These are phyloP conservation scores for Megamerina dolium DNA, from an alignment of 2,888 invertebrate genomes.

Conservation along the genomic window DNA sequence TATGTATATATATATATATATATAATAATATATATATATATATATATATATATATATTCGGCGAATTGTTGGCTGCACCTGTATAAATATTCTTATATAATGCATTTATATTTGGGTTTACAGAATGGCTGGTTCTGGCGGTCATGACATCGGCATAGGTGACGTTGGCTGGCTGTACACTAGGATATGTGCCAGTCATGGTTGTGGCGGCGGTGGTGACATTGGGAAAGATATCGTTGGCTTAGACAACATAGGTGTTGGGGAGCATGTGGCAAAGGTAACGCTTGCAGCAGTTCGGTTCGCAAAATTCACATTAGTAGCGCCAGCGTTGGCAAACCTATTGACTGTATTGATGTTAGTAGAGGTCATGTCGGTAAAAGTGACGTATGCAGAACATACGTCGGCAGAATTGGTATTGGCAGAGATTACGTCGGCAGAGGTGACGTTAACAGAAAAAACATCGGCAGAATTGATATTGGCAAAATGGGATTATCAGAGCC, in stretches of 20 bases:
- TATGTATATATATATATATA: no score
- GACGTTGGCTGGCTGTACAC: not conserved
- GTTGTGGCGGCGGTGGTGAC: not conserved
- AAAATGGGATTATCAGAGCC: not conserved
- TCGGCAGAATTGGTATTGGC: not conserved
- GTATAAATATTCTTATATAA: not conserved
- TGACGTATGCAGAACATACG: not conserved
- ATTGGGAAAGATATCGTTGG: not conserved
- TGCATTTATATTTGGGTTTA: not conserved
- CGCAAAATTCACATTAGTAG: no score
- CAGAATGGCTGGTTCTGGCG: not conserved
- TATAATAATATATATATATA: no score
- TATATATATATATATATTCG: not conserved
- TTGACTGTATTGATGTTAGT: not conserved
- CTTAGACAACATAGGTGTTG: not conserved
- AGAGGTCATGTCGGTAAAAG: not conserved
- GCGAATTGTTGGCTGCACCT: not conserved
- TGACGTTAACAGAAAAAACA: not conserved
- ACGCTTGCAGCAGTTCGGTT: no score
- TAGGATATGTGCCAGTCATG: not conserved
- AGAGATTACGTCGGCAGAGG: not conserved
- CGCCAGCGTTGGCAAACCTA: not conserved
- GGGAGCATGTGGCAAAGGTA: no score
- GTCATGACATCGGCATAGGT: not conserved
- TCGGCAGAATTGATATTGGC: not conserved